Percentiles rank a stretch among this genome's conserved stretches.
phyloP scores from a whole-genome alignment of 2,113 vertebrate genomes.

The Cettia cetti region DNA sequence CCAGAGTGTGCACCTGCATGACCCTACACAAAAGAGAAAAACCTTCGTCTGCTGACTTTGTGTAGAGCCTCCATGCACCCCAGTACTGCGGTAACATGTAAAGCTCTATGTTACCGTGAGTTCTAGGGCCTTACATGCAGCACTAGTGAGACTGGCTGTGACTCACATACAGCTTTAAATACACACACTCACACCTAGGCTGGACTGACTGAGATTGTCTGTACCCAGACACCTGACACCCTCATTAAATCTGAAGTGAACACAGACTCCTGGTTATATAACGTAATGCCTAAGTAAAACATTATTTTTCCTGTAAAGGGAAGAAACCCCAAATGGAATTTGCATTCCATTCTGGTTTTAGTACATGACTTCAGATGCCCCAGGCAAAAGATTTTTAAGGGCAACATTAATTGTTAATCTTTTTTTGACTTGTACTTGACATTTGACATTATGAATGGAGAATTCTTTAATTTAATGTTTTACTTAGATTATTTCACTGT shows the following conservation, averaged over 20 bases:
- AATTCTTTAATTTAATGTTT: constrained; percentile 29
- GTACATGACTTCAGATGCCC: neutral
- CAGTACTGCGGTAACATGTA: neutral
- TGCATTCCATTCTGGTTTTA: neutral
- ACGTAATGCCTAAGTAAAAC: neutral
- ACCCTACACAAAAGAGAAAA: neutral
- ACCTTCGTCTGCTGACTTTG: neutral
- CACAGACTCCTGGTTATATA: neutral
- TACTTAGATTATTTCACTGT: neutral
- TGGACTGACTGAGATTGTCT: neutral
- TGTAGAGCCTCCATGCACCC: neutral
- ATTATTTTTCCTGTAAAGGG: neutral
- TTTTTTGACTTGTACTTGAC: constrained; percentile 17
- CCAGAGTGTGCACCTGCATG: neutral
- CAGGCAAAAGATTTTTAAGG: neutral
- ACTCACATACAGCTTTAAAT: neutral
- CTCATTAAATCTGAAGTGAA: neutral
- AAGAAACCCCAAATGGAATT: neutral
- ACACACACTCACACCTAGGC: neutral
- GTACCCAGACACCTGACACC: neutral
- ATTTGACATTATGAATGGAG: constrained; percentile 11
- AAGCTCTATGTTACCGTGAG: neutral
- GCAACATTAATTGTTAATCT: neutral
- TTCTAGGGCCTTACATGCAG: neutral
- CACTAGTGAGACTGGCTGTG: neutral